A percentile compares a stretch with the other conserved stretches of the same genome.
Evolutionary conservation across 2,797 vertebrate species (phyloP).

Genomic region (Danio tinwini): DNA sequence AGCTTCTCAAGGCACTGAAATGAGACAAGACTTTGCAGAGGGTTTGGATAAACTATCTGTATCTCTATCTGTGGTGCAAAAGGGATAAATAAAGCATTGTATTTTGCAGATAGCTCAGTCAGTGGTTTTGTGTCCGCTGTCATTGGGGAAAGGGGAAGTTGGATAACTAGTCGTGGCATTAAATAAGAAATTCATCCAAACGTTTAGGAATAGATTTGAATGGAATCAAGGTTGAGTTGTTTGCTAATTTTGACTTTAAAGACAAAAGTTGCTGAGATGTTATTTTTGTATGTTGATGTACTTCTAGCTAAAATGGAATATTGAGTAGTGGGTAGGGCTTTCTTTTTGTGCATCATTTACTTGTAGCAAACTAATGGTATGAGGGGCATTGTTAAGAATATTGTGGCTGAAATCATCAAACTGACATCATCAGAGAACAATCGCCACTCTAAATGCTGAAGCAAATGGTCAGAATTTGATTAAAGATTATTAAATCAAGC

Average conservation of each 20-base stretch:
- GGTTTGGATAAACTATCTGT: conserved; percentile 20
- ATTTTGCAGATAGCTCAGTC: conserved; percentile 19
- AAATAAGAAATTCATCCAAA: not conserved
- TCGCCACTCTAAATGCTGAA: too few relatives aligned
- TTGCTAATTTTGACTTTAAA: not conserved
- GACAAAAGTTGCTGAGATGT: too few relatives aligned
- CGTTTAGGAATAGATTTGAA: not conserved
- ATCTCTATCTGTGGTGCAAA: conserved; percentile 10
- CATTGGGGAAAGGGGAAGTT: not conserved
- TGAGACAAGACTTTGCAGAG: conserved; percentile 37
- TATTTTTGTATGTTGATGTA: too few relatives aligned
- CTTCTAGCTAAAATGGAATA: too few relatives aligned
- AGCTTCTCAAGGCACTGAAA: conserved; percentile 38
- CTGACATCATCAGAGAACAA: too few relatives aligned
- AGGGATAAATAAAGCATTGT: not conserved
- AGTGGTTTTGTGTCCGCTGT: not conserved
- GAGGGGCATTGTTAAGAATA: too few relatives aligned
- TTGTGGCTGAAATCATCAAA: too few relatives aligned
- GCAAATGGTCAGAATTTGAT: too few relatives aligned
- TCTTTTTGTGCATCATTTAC: too few relatives aligned
- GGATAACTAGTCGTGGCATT: not conserved
- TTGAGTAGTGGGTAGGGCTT: too few relatives aligned
- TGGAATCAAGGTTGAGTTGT: not conserved
- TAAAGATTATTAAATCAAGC: too few relatives aligned
- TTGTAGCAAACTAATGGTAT: too few relatives aligned